A percentile compares a stretch with the other conserved stretches of the same genome.
Evolutionary conservation across 1,140 invertebrate genomes (phyloP).

Genomic region (Tetranychus cinnabarinus): DNA sequence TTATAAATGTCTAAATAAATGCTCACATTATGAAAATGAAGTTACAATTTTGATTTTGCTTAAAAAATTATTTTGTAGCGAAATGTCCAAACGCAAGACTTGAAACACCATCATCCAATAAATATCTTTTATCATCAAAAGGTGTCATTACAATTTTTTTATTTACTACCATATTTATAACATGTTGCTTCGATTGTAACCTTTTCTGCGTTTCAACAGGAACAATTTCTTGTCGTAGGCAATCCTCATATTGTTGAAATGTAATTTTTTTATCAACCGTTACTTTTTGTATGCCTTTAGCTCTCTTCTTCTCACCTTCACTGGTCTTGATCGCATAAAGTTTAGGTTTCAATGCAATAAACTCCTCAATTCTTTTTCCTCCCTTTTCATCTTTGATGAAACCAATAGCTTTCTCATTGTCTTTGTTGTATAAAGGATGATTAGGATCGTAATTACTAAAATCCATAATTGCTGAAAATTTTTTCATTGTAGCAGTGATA

Average conservation of each 20-base stretch:
- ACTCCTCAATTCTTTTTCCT: constrained; percentile 19
- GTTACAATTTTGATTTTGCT: too few relatives aligned
- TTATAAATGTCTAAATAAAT: too few relatives aligned
- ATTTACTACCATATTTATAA: not conserved
- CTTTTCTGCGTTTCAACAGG: not conserved
- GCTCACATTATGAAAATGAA: too few relatives aligned
- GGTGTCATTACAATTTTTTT: too few relatives aligned
- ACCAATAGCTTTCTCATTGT: constrained; percentile 26
- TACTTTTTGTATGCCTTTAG: not conserved
- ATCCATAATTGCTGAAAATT: not conserved
- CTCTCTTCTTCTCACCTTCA: not conserved
- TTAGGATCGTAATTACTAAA: not conserved
- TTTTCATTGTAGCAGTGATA: constrained; percentile 20
- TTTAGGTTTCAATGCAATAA: constrained; percentile 22
- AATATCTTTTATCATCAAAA: too few relatives aligned
- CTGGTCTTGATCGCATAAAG: not conserved
- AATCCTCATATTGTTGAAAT: not conserved
- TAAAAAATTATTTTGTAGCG: too few relatives aligned
- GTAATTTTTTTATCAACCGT: not conserved
- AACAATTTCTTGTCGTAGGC: not conserved
- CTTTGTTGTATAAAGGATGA: constrained; percentile 7
- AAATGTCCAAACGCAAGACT: too few relatives aligned
- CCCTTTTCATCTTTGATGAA: constrained; percentile 27
- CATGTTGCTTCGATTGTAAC: not conserved
- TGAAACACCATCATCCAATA: too few relatives aligned